A percentile compares a stretch with the other conserved stretches of the same genome.
Evolutionary conservation across 2,888 invertebrate species (phyloP).

Genomic region (Ectemnius cavifrons): DNA sequence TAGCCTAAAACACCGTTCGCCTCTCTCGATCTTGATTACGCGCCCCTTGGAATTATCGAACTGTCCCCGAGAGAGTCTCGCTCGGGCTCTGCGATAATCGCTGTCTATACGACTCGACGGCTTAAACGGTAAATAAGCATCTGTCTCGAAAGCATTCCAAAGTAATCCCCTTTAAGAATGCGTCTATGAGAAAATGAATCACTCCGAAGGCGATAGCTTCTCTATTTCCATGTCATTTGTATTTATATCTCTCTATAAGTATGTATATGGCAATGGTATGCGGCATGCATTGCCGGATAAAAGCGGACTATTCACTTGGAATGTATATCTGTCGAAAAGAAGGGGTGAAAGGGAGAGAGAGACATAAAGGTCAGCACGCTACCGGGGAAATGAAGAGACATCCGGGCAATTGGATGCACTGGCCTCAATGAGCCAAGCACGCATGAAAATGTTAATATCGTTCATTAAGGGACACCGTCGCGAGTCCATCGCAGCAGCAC

Average conservation of each 20-base stretch:
- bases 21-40: background rate
- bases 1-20: background rate
- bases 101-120: background rate
- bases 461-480: constrained; percentile 53
- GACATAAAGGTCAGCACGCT: too few relatives aligned
- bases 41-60: background rate
- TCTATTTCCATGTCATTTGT: too few relatives aligned
- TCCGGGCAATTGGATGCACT: constrained; percentile 1
- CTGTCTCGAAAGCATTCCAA: background rate
- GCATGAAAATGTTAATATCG: constrained; percentile 57
- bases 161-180: too few relatives aligned
- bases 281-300: background rate
- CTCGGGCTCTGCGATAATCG: background rate
- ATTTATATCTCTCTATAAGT: too few relatives aligned
- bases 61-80: background rate
- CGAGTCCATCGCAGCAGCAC: background rate
- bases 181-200: too few relatives aligned
- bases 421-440: constrained; percentile 20
- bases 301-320: background rate
- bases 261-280: too few relatives aligned
- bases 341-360: too few relatives aligned
- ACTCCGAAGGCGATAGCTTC: too few relatives aligned
- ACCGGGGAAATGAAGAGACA: constrained; percentile 8
- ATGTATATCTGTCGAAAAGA: too few relatives aligned
- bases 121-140: background rate